Conservation (phyloP, 2,113 vertebrate species). For the Picathartes gymnocephalus region DNA sequence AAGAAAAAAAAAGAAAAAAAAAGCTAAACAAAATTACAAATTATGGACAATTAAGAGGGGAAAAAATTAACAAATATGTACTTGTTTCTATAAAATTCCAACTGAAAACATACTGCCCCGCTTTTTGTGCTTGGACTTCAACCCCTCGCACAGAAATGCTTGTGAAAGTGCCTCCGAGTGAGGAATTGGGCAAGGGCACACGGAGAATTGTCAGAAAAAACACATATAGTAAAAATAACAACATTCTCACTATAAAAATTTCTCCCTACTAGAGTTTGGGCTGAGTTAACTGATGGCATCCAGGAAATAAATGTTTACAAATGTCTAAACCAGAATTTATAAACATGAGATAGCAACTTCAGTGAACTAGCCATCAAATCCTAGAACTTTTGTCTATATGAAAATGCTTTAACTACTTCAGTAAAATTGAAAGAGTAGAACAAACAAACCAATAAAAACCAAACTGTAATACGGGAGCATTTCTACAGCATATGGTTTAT, state of each 20-base stretch:
- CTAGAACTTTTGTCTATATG: background rate
- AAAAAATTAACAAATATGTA: constrained; percentile 24
- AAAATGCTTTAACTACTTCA: background rate
- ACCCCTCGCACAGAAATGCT: background rate
- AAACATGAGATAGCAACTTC: background rate
- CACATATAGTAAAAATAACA: background rate
- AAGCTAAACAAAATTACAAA: constrained; percentile 32
- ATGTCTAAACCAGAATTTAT: background rate
- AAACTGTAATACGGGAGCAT: background rate
- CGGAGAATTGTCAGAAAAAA: background rate
- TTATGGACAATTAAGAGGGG: background rate
- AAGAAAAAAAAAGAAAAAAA: constrained; percentile 45
- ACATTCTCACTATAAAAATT: background rate
- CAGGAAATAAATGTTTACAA: background rate
- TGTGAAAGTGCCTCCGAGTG: background rate
- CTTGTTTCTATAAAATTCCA: background rate
- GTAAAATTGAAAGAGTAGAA: background rate
- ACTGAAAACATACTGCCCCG: background rate
- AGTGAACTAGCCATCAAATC: background rate
- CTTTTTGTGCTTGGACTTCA: background rate
- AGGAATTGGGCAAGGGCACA: background rate
- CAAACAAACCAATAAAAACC: background rate
- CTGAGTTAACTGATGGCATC: background rate
- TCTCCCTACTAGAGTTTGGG: background rate
- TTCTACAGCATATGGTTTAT: background rate